phyloP scores from a whole-genome alignment of 2,888 invertebrate species.

The Apotomis turbidana region DNA sequence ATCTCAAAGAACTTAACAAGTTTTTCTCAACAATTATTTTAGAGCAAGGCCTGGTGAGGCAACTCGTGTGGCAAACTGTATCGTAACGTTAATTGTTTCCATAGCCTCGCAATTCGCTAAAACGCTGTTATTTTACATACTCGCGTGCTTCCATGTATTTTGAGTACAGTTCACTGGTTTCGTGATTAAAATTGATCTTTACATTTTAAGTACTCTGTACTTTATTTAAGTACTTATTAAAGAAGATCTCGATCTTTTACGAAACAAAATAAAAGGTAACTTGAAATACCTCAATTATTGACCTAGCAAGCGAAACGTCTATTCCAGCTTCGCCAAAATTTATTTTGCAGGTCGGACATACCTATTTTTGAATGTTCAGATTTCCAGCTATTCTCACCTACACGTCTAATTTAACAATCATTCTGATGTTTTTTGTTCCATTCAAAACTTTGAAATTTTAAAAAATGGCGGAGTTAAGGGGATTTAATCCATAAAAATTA shows the following conservation, averaged over 20 bases:
- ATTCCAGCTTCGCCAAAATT: too few species aligned
- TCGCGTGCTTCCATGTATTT: conserved; percentile 21
- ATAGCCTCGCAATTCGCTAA: conserved; percentile 29
- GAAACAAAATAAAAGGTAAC: too few species aligned
- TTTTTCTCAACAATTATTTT: conserved; percentile 40
- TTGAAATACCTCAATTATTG: too few species aligned
- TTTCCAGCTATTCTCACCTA: too few species aligned
- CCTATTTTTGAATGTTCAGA: too few species aligned
- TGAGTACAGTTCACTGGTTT: not conserved
- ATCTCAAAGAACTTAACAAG: conserved; percentile 32
- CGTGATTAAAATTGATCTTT: not conserved
- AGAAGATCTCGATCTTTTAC: not conserved
- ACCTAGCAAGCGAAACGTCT: too few species aligned
- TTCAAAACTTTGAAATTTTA: too few species aligned
- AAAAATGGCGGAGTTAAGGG: too few species aligned
- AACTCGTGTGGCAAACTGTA: conserved; percentile 36
- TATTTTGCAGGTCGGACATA: too few species aligned
- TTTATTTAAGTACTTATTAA: not conserved
- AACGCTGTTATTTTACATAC: conserved; percentile 29
- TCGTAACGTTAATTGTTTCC: conserved; percentile 40
- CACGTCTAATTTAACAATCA: too few species aligned
- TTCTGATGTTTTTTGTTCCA: too few species aligned
- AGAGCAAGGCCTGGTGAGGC: conserved; percentile 36
- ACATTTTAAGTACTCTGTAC: not conserved
- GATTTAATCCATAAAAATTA: too few species aligned